phyloP scores from a whole-genome alignment of 2,797 vertebrate species.

The Eremophila alpestris region DNA sequence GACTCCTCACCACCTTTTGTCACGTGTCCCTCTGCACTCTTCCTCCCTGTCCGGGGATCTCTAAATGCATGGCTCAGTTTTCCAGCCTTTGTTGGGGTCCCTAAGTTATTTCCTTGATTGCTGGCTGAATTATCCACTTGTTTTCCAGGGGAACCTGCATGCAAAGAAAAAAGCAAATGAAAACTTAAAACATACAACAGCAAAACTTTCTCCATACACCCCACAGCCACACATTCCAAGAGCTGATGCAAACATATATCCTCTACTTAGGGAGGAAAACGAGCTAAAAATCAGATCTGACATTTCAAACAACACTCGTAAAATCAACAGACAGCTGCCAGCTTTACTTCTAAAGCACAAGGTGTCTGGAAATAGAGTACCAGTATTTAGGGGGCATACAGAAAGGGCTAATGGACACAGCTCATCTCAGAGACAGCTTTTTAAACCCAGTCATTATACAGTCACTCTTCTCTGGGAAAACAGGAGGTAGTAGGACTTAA shows the following conservation, averaged over 20 bases:
- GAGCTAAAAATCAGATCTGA: background rate
- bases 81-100: conserved; percentile 39
- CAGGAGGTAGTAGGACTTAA: rapidly evolving
- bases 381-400: background rate
- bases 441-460: background rate
- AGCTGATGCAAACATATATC: background rate
- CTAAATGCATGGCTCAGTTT: conserved; percentile 61
- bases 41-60: conserved; percentile 77
- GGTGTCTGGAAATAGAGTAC: background rate
- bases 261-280: background rate
- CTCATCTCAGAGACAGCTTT: background rate
- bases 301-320: background rate
- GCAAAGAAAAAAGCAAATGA: conserved; percentile 57
- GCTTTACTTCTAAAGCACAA: background rate
- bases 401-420: background rate
- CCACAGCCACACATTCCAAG: background rate
- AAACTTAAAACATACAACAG: background rate
- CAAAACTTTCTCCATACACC: background rate
- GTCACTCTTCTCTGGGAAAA: background rate
- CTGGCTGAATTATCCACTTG: conserved; percentile 44
- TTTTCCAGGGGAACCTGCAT: conserved; percentile 80
- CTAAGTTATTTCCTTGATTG: conserved; percentile 28
- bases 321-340: background rate
- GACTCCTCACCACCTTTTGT: conserved; percentile 82
- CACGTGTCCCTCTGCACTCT: conserved; percentile 31